These are phyloP conservation scores for Chlorops oryzae DNA, from an alignment of 1,140 invertebrate species.

Conservation along the genomic window DNA sequence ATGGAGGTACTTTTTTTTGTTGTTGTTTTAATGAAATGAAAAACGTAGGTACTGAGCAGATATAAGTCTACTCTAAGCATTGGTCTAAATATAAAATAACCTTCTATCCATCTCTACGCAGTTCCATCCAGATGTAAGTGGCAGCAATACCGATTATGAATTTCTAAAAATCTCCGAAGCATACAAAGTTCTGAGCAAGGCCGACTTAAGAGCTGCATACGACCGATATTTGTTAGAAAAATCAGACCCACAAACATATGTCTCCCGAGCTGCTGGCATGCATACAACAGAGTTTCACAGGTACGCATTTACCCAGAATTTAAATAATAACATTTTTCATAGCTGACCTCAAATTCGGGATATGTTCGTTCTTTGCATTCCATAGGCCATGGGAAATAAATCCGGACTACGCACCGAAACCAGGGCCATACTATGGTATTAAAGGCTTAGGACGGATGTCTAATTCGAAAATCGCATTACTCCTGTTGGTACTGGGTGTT, in stretches of 20 bases:
- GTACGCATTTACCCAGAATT: background rate
- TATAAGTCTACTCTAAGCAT: too few relatives aligned
- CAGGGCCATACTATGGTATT: slow-evolving; percentile 55
- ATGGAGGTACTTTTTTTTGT: too few relatives aligned
- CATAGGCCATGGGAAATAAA: slow-evolving; percentile 43
- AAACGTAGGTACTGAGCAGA: too few relatives aligned
- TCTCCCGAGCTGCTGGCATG: background rate
- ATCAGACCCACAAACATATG: slow-evolving; percentile 8
- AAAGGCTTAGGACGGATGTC: slow-evolving; percentile 53
- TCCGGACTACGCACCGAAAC: slow-evolving; percentile 33
- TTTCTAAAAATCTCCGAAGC: slow-evolving; percentile 62
- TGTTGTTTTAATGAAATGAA: too few relatives aligned
- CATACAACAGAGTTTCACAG: slow-evolving; percentile 12
- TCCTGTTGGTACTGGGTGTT: slow-evolving; percentile 50
- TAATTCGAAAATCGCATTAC: slow-evolving; percentile 53
- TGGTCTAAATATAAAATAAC: too few relatives aligned
- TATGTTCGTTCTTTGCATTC: slow-evolving; percentile 19
- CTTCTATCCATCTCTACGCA: slow-evolving; percentile 11
- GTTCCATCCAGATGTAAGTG: slow-evolving; percentile 59
- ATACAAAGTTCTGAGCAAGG: slow-evolving; percentile 56
- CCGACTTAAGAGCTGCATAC: slow-evolving; percentile 52
- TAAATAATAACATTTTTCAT: background rate
- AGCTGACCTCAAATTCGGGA: background rate
- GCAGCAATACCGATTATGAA: slow-evolving; percentile 48
- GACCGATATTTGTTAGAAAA: slow-evolving; percentile 44